phyloP scores from a whole-genome alignment of 1,140 invertebrate genomes.

The Lutraria rhynchaena region DNA sequence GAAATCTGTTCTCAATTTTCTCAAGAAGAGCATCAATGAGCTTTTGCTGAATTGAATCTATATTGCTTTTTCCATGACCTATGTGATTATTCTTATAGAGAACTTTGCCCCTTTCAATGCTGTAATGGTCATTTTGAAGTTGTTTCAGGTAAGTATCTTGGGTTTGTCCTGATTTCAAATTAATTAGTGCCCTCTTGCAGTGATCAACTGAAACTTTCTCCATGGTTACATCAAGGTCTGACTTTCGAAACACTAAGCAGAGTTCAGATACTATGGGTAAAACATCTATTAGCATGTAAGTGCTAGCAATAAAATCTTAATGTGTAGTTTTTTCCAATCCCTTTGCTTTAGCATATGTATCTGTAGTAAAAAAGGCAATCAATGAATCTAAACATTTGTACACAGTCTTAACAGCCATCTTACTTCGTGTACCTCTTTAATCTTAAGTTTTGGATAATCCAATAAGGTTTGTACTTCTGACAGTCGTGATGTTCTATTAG shows the following conservation, averaged over 20 bases:
- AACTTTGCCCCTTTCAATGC: neutral
- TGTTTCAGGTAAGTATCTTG: neutral
- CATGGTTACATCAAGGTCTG: slow-evolving; percentile 37
- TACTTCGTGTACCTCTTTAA: slow-evolving; percentile 48
- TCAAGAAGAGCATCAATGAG: slow-evolving; percentile 36
- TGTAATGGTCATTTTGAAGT: slow-evolving; percentile 3
- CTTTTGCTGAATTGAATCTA: neutral
- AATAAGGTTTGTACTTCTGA: neutral
- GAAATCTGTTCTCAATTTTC: slow-evolving; percentile 31
- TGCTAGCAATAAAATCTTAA: slow-evolving; percentile 41
- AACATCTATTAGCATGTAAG: slow-evolving; percentile 44
- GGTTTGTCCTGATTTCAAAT: neutral
- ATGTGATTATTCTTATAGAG: slow-evolving; percentile 31
- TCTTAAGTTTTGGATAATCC: slow-evolving; percentile 7
- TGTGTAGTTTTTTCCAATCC: slow-evolving; percentile 38
- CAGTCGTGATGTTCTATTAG: slow-evolving; percentile 19
- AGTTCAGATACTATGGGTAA: slow-evolving; percentile 49
- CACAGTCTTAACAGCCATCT: slow-evolving; percentile 47
- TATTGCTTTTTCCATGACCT: slow-evolving; percentile 26
- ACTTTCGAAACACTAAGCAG: slow-evolving; percentile 37
- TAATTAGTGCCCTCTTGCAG: neutral
- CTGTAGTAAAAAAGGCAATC: slow-evolving; percentile 23
- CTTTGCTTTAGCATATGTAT: slow-evolving; percentile 51
- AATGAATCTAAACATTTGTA: slow-evolving; percentile 37
- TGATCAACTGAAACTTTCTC: neutral